These are phyloP conservation scores for Corythornis cristatus DNA, from an alignment of 2,113 vertebrate species.

Conservation along the genomic window DNA sequence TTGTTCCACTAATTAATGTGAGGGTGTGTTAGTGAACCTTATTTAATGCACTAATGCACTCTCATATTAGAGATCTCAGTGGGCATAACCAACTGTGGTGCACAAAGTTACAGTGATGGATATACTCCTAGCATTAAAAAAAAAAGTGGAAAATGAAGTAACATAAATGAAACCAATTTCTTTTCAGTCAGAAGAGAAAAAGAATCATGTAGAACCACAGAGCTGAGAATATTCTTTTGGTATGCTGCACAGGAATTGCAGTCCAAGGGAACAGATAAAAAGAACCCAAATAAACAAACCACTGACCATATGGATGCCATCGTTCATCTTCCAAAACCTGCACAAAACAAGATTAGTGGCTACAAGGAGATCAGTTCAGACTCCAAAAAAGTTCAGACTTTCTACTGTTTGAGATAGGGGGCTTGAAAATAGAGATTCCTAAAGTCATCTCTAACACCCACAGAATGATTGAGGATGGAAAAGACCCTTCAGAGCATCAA, in stretches of 20 bases:
- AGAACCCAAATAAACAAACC: neutral
- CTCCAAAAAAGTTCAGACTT: neutral
- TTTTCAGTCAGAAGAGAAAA: neutral
- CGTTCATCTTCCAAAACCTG: neutral
- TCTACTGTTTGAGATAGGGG: neutral
- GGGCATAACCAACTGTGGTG: neutral
- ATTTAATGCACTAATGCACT: neutral
- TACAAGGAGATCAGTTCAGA: neutral
- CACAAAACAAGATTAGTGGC: neutral
- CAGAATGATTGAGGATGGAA: too few relatives aligned
- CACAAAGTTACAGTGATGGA: neutral
- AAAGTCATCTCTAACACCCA: neutral
- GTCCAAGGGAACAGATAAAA: neutral
- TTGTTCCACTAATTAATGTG: neutral
- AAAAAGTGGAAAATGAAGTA: neutral
- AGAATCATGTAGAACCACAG: neutral
- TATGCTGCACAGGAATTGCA: neutral
- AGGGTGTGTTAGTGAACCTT: neutral
- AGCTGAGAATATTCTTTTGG: neutral
- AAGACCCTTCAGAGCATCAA: too few relatives aligned
- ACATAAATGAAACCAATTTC: neutral
- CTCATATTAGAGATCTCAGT: neutral
- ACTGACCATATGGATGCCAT: neutral
- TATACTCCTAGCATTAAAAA: neutral
- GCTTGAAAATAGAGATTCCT: neutral